A percentile compares a stretch with the other conserved stretches of the same genome.
phyloP scores from a whole-genome alignment of 2,797 vertebrate genomes.

The Rhincodon typus region DNA sequence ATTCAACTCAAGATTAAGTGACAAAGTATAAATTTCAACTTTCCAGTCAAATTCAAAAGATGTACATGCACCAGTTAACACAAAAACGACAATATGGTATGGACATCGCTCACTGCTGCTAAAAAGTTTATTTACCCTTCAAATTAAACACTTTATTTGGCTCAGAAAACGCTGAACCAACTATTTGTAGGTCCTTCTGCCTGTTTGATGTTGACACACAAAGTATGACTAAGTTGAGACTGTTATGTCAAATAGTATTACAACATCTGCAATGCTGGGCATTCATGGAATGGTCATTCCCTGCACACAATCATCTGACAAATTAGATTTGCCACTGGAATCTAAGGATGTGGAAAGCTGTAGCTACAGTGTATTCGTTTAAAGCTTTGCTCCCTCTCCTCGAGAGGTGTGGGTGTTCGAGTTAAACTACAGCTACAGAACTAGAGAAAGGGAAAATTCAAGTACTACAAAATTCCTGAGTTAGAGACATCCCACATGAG shows the following conservation, averaged over 20 bases:
- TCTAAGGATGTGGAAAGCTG: neutral
- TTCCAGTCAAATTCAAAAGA: neutral
- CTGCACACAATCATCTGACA: too few relatives aligned
- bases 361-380: neutral
- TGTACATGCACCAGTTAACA: neutral
- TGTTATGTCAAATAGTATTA: neutral
- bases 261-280: neutral
- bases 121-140: neutral
- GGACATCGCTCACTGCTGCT: neutral
- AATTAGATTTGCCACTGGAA: neutral
- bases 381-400: neutral
- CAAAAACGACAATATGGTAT: neutral
- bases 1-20: neutral
- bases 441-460: neutral
- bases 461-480: neutral
- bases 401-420: neutral
- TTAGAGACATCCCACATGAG: neutral
- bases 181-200: neutral
- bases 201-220: neutral
- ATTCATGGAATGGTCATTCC: neutral
- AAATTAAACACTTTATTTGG: neutral
- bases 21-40: neutral
- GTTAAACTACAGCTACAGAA: neutral
- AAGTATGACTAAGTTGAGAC: too few relatives aligned
- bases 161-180: neutral